phyloP scores from a whole-genome alignment of 2,113 vertebrate species.

The Sceloporus undulatus region DNA sequence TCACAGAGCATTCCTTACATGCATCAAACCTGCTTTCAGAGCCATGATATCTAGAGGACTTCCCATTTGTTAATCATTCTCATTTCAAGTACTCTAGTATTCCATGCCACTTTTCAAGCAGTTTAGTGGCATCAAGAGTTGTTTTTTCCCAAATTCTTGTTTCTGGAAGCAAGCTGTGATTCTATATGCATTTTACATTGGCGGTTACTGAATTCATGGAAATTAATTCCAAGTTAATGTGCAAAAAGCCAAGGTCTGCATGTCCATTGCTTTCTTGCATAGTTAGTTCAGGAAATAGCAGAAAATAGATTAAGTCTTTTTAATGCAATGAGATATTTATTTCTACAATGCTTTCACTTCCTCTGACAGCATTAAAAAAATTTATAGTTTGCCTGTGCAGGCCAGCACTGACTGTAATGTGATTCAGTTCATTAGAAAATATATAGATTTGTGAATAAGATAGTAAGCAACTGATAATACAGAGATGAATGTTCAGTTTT shows the following conservation, averaged over 20 bases:
- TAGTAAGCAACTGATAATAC: background rate
- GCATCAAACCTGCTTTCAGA: background rate
- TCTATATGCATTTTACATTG: too few species aligned
- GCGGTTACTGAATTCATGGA: background rate
- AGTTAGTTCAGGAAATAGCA: background rate
- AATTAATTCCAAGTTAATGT: background rate
- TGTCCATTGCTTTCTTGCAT: background rate
- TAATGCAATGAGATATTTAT: background rate
- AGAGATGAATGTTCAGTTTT: background rate
- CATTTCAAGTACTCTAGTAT: background rate
- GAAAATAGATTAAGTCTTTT: background rate
- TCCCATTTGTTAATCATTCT: background rate
- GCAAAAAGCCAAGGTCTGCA: background rate
- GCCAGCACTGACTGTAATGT: constrained; percentile 1
- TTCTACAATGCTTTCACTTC: background rate
- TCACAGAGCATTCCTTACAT: background rate
- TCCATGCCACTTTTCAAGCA: background rate
- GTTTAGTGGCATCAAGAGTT: too few species aligned
- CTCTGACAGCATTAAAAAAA: background rate
- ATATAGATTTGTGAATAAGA: background rate
- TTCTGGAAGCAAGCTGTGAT: too few species aligned
- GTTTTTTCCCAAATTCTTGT: too few species aligned
- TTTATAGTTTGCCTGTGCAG: background rate
- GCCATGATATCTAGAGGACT: background rate
- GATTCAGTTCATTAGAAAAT: background rate